Evolutionary conservation across 2,888 invertebrate genomes (phyloP).

Genomic region (Acrocera orbiculus): DNA sequence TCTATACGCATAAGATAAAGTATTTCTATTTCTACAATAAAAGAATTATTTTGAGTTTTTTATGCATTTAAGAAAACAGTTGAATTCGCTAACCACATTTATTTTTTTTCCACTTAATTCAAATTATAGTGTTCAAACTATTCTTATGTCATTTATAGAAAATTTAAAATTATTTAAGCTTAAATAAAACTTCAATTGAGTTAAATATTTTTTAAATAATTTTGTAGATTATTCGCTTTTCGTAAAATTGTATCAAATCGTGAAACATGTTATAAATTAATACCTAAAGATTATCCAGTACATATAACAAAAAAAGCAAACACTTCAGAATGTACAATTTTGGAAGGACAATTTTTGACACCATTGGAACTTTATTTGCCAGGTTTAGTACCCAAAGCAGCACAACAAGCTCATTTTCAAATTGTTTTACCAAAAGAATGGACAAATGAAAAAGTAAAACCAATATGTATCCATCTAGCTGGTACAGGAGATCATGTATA

Average conservation of each 20-base stretch:
- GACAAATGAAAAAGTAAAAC: constrained; percentile 49
- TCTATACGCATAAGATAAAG: too few relatives aligned
- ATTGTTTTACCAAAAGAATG: constrained; percentile 67
- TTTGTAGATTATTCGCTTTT: constrained; percentile 84
- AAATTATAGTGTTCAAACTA: too few relatives aligned
- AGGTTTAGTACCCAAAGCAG: constrained; percentile 69
- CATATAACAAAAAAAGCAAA: constrained; percentile 69
- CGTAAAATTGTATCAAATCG: constrained; percentile 72
- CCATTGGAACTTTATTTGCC: constrained; percentile 72
- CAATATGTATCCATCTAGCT: constrained; percentile 85
- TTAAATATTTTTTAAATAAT: too few relatives aligned
- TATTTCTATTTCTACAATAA: too few relatives aligned
- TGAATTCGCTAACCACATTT: too few relatives aligned
- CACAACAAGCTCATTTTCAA: constrained; percentile 70
- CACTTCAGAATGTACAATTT: constrained; percentile 49
- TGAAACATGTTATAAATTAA: constrained; percentile 61
- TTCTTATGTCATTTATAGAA: too few relatives aligned
- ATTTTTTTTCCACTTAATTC: too few relatives aligned
- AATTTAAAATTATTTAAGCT: too few relatives aligned
- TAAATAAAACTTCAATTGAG: too few relatives aligned
- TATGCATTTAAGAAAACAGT: too few relatives aligned
- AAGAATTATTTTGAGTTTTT: too few relatives aligned
- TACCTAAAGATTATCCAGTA: constrained; percentile 68
- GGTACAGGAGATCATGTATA: constrained; percentile 95
- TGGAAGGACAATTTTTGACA: constrained; percentile 76